Percentiles rank a stretch among this genome's conserved stretches.
These are phyloP conservation scores for Rissa tridactyla DNA, from an alignment of 2,113 vertebrate genomes.

Conservation along the genomic window DNA sequence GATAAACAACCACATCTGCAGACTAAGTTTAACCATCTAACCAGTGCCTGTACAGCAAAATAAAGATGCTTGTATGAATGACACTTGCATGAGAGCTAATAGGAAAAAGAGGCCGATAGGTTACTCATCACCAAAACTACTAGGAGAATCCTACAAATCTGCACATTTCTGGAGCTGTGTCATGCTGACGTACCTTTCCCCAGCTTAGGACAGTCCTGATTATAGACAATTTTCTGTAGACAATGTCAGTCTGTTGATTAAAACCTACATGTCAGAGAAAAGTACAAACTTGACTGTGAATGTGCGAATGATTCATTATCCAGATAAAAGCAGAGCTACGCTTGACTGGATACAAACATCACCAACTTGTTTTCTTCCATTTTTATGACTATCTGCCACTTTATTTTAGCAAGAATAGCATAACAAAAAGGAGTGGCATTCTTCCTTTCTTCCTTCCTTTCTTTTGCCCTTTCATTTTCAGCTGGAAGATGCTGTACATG, in stretches of 20 bases:
- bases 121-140: background rate
- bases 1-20: background rate
- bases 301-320: conserved; percentile 42
- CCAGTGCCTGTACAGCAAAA: background rate
- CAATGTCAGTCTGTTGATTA: conserved; percentile 1
- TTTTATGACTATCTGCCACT: conserved; percentile 35
- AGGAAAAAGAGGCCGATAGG: background rate
- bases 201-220: background rate
- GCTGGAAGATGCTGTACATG: background rate
- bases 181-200: background rate
- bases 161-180: background rate
- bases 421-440: background rate
- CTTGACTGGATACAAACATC: conserved; percentile 22
- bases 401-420: background rate
- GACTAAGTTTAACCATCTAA: background rate
- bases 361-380: conserved; percentile 34
- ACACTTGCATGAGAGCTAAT: rapidly evolving
- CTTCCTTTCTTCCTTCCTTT: background rate
- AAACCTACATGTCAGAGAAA: background rate
- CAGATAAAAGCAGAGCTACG: background rate
- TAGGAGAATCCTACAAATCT: background rate
- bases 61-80: background rate
- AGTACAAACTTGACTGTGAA: conserved; percentile 14
- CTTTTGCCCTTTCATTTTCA: background rate
- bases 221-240: background rate